A percentile compares a stretch with the other conserved stretches of the same genome.
These are phyloP conservation scores for Empis livida DNA, from an alignment of 2,888 invertebrate species.

Conservation along the genomic window DNA sequence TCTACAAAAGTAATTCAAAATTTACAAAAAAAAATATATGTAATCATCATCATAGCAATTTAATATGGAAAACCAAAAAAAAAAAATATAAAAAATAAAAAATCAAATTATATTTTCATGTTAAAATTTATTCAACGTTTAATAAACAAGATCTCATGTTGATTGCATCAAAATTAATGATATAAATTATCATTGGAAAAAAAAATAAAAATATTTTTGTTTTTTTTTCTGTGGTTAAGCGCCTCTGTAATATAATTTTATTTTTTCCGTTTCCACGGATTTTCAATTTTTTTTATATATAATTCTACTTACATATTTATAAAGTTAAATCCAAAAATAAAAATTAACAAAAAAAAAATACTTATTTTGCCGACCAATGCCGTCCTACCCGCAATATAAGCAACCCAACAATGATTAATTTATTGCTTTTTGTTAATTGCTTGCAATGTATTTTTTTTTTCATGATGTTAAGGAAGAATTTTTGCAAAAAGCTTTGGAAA, in stretches of 20 bases:
- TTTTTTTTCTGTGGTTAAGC: slow-evolving; percentile 2
- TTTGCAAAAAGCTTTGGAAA: background rate
- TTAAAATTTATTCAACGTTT: slow-evolving; percentile 27
- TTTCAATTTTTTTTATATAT: too few species aligned
- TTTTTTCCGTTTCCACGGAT: too few species aligned
- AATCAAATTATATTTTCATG: slow-evolving; percentile 13
- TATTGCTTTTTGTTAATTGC: slow-evolving; percentile 15
- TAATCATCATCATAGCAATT: too few species aligned
- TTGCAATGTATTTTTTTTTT: slow-evolving; percentile 15
- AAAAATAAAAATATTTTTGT: slow-evolving; percentile 9
- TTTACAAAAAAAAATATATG: too few species aligned
- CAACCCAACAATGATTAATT: slow-evolving; percentile 14
- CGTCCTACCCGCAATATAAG: background rate
- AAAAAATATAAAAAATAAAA: too few species aligned
- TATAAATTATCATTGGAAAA: slow-evolving; percentile 26
- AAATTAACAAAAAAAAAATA: slow-evolving; percentile 2
- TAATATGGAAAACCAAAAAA: too few species aligned
- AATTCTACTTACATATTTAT: background rate
- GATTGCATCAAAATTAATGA: slow-evolving; percentile 33
- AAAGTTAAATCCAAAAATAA: background rate
- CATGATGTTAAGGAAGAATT: slow-evolving; percentile 10
- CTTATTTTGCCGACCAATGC: slow-evolving; percentile 1
- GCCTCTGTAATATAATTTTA: background rate
- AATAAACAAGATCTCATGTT: slow-evolving; percentile 34
- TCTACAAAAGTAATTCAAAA: too few species aligned